Evolutionary conservation across 2,113 vertebrate genomes (phyloP).

Genomic region (Ceratotherium simum): DNA sequence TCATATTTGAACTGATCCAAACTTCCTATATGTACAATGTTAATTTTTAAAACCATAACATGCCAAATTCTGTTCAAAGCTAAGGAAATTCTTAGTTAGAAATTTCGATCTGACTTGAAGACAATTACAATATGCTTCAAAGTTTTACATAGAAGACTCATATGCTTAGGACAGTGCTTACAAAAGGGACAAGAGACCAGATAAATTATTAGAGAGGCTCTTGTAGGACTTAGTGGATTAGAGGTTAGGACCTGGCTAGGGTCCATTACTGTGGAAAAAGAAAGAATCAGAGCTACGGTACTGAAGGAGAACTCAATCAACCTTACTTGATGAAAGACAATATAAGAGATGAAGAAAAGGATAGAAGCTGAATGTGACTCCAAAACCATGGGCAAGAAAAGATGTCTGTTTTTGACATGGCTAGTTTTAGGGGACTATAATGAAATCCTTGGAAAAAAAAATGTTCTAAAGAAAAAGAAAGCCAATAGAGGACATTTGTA

Average conservation of each 20-base stretch:
- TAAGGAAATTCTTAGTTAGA: conserved; percentile 22
- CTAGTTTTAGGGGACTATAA: not conserved
- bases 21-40: not conserved
- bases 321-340: conserved; percentile 17
- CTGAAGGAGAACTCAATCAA: conserved; percentile 25
- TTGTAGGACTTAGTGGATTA: conserved; percentile 7
- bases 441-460: conserved; percentile 23
- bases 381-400: not conserved
- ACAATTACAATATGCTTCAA: conserved; percentile 33
- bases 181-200: not conserved
- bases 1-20: conserved; percentile 58
- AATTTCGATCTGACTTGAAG: conserved; percentile 47
- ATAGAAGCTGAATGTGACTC: conserved; percentile 41
- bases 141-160: conserved; percentile 41
- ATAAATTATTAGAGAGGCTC: conserved; percentile 20
- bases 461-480: conserved; percentile 3
- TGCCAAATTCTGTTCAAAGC: conserved; percentile 35
- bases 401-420: conserved; percentile 1
- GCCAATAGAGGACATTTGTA: not conserved
- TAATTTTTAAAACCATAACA: conserved; percentile 3
- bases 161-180: not conserved
- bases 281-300: not conserved
- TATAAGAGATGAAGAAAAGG: not conserved
- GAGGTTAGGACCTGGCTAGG: not conserved
- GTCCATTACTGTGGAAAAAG: not conserved